A percentile compares a stretch with the other conserved stretches of the same genome.
phyloP scores from a whole-genome alignment of 2,797 vertebrate species.

The Sibirionetta formosa region DNA sequence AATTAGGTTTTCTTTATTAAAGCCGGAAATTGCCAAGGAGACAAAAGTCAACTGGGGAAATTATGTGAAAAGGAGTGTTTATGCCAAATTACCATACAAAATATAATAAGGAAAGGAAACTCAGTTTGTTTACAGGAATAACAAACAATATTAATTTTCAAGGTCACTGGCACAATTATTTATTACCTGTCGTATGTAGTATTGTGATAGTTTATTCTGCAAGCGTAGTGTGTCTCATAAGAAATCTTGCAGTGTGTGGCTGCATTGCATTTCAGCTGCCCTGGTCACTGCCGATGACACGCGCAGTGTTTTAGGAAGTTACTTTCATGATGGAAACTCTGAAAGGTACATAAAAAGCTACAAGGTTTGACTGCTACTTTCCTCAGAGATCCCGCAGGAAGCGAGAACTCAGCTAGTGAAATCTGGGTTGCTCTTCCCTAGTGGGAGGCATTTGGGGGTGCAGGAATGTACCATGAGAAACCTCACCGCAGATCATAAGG shows the following conservation, averaged over 20 bases:
- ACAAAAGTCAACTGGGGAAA: slow-evolving; percentile 94
- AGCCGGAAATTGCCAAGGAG: slow-evolving; percentile 94
- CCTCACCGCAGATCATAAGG: neutral
- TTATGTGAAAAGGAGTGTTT: slow-evolving; percentile 90
- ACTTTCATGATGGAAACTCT: slow-evolving; percentile 49
- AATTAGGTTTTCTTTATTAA: slow-evolving; percentile 99
- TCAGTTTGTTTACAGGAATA: slow-evolving; percentile 84
- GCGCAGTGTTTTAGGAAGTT: slow-evolving; percentile 64
- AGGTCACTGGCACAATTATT: slow-evolving; percentile 85
- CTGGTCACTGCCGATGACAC: slow-evolving; percentile 30
- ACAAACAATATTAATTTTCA: slow-evolving; percentile 88
- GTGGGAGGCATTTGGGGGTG: neutral
- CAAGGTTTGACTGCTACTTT: neutral
- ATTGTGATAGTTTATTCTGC: slow-evolving; percentile 76
- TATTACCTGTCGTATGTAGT: slow-evolving; percentile 83
- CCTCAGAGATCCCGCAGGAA: neutral
- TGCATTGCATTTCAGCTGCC: slow-evolving; percentile 52
- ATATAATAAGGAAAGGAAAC: slow-evolving; percentile 84
- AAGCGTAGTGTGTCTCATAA: slow-evolving; percentile 57
- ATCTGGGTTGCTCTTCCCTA: neutral
- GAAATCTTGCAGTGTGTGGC: slow-evolving; percentile 52
- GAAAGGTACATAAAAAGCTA: slow-evolving; percentile 16
- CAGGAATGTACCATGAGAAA: neutral
- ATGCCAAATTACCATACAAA: slow-evolving; percentile 85
- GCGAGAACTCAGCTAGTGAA: neutral